These are phyloP conservation scores for Caenorhabditis japonica DNA, from an alignment of 2,888 invertebrate genomes.

Conservation along the genomic window DNA sequence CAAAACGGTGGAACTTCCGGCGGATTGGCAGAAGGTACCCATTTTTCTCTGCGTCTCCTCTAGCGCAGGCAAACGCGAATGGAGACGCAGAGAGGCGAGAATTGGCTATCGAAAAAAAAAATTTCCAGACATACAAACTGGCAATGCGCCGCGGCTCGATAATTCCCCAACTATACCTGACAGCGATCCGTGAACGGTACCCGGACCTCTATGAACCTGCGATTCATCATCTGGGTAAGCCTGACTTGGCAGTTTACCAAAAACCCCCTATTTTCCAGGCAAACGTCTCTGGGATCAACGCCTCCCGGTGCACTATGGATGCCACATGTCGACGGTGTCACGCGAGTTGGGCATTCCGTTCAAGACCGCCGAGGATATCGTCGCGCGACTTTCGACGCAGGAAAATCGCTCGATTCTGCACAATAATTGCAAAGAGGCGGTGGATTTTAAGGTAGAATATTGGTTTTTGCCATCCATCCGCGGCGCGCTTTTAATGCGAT, in stretches of 20 bases:
- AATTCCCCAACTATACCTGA: constrained; percentile 47
- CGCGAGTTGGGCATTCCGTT: constrained; percentile 47
- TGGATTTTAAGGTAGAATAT: constrained; percentile 33
- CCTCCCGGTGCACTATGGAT: constrained; percentile 47
- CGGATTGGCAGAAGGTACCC: constrained; percentile 44
- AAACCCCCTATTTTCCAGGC: constrained; percentile 39
- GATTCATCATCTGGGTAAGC: constrained; percentile 39
- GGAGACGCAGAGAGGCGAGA: too few relatives aligned
- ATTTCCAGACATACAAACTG: constrained; percentile 40
- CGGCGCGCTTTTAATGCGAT: too few relatives aligned
- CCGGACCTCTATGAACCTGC: constrained; percentile 45
- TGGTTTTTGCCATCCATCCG: too few relatives aligned
- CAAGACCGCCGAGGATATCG: constrained; percentile 48
- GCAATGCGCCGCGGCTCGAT: constrained; percentile 43
- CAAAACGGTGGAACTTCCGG: constrained; percentile 19
- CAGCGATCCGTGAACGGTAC: constrained; percentile 40
- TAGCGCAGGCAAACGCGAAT: too few relatives aligned
- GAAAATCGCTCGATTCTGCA: constrained; percentile 40
- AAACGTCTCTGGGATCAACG: constrained; percentile 42
- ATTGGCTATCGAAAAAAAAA: background rate
- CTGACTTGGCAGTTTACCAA: too few relatives aligned
- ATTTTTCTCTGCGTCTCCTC: too few relatives aligned
- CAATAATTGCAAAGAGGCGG: constrained; percentile 44
- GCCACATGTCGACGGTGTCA: constrained; percentile 55
- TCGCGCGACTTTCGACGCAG: constrained; percentile 42